Evolutionary conservation across 2,888 invertebrate species (phyloP).

Genomic region (Catotricha subobsoleta): DNA sequence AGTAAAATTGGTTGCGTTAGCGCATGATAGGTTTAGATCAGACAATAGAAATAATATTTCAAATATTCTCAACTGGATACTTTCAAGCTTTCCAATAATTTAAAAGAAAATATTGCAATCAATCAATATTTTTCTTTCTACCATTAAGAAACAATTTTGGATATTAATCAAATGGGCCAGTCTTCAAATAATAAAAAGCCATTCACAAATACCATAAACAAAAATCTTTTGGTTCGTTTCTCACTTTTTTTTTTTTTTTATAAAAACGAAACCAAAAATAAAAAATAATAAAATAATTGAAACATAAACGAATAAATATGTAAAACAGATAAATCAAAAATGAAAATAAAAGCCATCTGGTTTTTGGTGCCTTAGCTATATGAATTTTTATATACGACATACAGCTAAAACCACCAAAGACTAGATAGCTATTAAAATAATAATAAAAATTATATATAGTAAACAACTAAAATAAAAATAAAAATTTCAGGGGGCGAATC

Average conservation of each 20-base stretch:
- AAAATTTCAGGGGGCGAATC: no score
- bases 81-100: no score
- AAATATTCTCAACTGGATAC: no score
- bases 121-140: no score
- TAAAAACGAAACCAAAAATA: constrained; percentile 5
- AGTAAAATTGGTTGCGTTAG: no score
- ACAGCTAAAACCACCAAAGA: constrained; percentile 63
- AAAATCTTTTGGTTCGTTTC: not conserved
- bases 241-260: not conserved
- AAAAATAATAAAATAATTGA: constrained; percentile 6
- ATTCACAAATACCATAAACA: no score
- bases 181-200: no score
- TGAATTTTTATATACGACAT: constrained; percentile 38
- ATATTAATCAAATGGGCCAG: no score
- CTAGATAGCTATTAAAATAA: constrained; percentile 31
- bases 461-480: constrained; percentile 10
- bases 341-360: constrained; percentile 30
- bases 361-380: constrained; percentile 62
- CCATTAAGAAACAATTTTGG: no score
- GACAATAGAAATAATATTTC: no score
- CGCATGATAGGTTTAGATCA: no score
- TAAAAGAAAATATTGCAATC: no score
- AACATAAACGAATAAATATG: constrained; percentile 9
- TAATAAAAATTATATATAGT: constrained; percentile 11
- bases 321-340: constrained; percentile 13